These are phyloP conservation scores for Pyralis farinalis DNA, from an alignment of 2,888 invertebrate species.

Conservation along the genomic window DNA sequence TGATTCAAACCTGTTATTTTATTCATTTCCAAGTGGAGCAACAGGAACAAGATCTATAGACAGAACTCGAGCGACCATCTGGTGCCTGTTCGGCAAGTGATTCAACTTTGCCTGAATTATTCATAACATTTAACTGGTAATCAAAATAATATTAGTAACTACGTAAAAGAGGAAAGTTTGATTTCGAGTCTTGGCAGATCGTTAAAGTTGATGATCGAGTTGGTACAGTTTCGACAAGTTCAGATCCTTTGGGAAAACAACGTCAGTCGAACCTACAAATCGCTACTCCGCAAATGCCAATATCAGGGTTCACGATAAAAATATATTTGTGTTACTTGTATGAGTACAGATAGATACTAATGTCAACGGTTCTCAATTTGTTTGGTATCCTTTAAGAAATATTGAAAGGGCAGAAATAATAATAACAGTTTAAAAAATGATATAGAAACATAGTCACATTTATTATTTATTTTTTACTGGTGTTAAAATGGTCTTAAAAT, in stretches of 20 bases:
- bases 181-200: background rate
- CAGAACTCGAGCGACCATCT: background rate
- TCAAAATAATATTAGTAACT: conserved; percentile 3
- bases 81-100: background rate
- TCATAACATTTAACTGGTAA: background rate
- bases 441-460: too few species aligned
- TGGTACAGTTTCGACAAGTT: background rate
- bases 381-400: too few species aligned
- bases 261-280: background rate
- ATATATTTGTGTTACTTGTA: too few species aligned
- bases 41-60: background rate
- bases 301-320: background rate
- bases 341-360: too few species aligned
- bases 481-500: too few species aligned
- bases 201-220: conserved; percentile 2
- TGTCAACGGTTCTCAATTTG: too few species aligned
- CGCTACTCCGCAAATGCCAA: background rate
- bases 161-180: conserved; percentile 1
- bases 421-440: too few species aligned
- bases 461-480: too few species aligned
- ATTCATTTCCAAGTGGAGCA: background rate
- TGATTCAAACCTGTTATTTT: background rate
- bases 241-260: background rate
- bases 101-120: background rate
- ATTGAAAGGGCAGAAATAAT: too few species aligned